A percentile compares a stretch with the other conserved stretches of the same genome.
These are phyloP conservation scores for Myanophis thanlyinensis DNA, from an alignment of 2,113 vertebrate species.

Conservation along the genomic window DNA sequence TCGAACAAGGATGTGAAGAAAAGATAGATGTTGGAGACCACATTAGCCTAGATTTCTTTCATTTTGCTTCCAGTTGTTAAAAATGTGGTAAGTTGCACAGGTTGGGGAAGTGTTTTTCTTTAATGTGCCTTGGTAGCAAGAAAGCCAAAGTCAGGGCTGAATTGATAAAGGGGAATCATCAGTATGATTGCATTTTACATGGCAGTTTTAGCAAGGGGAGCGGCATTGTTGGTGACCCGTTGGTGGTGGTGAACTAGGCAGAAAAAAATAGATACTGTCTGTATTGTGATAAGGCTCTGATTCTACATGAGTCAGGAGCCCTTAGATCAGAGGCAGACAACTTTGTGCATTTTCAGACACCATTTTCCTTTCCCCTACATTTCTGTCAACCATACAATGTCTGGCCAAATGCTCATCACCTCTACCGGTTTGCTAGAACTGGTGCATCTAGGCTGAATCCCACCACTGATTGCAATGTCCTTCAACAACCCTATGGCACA, in stretches of 20 bases:
- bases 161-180: neutral
- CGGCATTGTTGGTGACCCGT: neutral
- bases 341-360: neutral
- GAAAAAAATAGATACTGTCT: neutral
- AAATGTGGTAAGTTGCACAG: neutral
- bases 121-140: neutral
- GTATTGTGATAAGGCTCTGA: neutral
- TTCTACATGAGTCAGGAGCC: neutral
- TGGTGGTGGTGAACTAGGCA: neutral
- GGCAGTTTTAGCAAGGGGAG: neutral
- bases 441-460: no score
- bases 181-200: neutral
- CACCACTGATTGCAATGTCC: no score
- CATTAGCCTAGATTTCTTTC: neutral
- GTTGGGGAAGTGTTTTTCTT: neutral
- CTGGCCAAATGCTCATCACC: no score
- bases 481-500: neutral
- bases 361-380: neutral
- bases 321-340: neutral
- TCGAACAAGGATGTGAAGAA: neutral
- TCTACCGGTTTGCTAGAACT: no score
- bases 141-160: neutral
- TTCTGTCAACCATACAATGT: neutral
- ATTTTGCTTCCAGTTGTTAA: neutral
- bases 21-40: neutral